These are phyloP conservation scores for Hydriomena furcata DNA, from an alignment of 2,888 invertebrate species.

Conservation along the genomic window DNA sequence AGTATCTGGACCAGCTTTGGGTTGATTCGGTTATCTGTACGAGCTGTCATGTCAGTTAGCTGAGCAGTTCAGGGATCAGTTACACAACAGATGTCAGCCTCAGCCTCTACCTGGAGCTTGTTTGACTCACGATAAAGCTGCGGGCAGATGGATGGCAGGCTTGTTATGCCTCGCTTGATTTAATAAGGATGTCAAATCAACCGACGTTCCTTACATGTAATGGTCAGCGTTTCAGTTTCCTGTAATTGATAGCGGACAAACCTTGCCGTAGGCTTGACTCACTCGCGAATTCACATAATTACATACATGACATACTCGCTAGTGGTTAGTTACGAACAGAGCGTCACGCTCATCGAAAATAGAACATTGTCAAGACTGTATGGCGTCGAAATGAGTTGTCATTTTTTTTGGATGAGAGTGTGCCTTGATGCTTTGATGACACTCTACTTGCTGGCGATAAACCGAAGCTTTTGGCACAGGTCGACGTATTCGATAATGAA, in stretches of 20 bases:
- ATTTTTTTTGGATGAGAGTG: conserved; percentile 9
- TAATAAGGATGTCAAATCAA: conserved; percentile 24
- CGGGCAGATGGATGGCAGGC: conserved; percentile 5
- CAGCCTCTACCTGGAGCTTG: conserved; percentile 19
- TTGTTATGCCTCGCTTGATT: conserved; percentile 22
- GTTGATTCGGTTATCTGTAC: conserved; percentile 17
- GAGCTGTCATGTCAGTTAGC: conserved; percentile 29
- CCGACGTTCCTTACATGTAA: conserved; percentile 22
- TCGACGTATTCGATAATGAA: conserved; percentile 21
- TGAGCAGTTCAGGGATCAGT: conserved; percentile 26
- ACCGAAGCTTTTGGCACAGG: conserved; percentile 23
- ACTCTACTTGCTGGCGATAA: conserved; percentile 21
- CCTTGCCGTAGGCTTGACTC: conserved; percentile 14
- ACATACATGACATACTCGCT: conserved; percentile 12
- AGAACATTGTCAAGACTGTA: conserved; percentile 27
- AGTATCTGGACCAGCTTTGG: conserved; percentile 10
- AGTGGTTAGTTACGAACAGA: conserved; percentile 14
- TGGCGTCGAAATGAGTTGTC: conserved; percentile 25
- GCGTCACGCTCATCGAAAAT: conserved; percentile 19
- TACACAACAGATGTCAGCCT: conserved; percentile 25
- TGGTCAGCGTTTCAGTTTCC: conserved; percentile 30
- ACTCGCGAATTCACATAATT: conserved; percentile 17
- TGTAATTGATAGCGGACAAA: conserved; percentile 27
- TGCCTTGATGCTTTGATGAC: conserved; percentile 21
- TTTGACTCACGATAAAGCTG: conserved; percentile 16